Evolutionary conservation across 2,113 vertebrate species (phyloP).

Genomic region (Dolichotis patagonum): DNA sequence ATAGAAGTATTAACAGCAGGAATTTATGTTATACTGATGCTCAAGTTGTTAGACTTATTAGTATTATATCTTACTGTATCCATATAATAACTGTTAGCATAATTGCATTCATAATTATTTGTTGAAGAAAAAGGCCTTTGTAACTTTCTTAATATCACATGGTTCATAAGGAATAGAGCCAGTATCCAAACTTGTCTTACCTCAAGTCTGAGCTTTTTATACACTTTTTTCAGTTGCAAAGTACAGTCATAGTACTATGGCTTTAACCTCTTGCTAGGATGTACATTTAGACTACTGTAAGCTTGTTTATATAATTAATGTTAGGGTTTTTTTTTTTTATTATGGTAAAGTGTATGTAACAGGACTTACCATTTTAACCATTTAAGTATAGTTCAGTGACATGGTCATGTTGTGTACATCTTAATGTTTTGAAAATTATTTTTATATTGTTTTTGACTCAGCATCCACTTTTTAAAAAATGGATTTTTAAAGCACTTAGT

Average conservation of each 20-base stretch:
- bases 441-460: slow-evolving; percentile 23
- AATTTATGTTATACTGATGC: not conserved
- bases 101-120: not conserved
- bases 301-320: not conserved
- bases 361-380: slow-evolving; percentile 4
- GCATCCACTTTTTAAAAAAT: not conserved
- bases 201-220: not conserved
- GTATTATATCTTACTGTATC: not conserved
- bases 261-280: slow-evolving; percentile 4
- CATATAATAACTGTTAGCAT: not conserved
- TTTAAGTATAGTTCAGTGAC: not conserved
- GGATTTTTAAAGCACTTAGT: not conserved
- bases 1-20: not conserved
- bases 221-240: not conserved
- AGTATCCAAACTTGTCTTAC: not conserved
- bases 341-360: not conserved
- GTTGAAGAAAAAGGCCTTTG: not conserved
- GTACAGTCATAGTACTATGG: not conserved
- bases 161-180: not conserved
- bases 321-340: not conserved
- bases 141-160: not conserved
- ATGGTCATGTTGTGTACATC: not conserved
- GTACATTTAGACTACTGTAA: slow-evolving; percentile 43
- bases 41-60: not conserved
- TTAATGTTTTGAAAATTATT: slow-evolving; percentile 17